A percentile compares a stretch with the other conserved stretches of the same genome.
Evolutionary conservation across 2,888 invertebrate genomes (phyloP).

Genomic region (Lypha dubia): DNA sequence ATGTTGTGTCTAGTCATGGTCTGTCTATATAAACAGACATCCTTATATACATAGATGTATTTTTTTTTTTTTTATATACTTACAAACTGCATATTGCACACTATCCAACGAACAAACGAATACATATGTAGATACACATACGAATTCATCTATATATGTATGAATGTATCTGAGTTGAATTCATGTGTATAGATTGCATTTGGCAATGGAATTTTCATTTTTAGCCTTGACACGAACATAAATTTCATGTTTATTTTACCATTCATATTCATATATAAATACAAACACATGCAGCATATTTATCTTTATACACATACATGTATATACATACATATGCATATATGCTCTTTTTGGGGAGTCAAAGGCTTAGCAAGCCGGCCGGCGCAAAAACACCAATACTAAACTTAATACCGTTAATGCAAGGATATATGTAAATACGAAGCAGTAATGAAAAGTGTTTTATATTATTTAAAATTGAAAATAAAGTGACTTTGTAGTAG

Average conservation of each 20-base stretch:
- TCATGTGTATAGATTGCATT: conserved; percentile 66
- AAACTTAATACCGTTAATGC: background rate
- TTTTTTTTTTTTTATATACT: no score
- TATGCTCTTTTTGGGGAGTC: conserved; percentile 14
- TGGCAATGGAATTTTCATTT: conserved; percentile 70
- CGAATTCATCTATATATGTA: no score
- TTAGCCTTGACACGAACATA: conserved; percentile 71
- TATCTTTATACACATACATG: background rate
- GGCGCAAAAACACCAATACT: conserved; percentile 32
- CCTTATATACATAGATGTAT: background rate
- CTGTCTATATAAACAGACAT: conserved; percentile 9
- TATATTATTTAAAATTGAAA: background rate
- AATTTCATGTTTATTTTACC: no score
- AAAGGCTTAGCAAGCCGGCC: conserved; percentile 43
- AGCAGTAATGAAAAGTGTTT: background rate
- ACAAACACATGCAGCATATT: background rate
- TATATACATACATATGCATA: conserved; percentile 7
- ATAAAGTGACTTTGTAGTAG: no score
- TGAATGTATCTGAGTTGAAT: conserved; percentile 56
- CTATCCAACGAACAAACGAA: conserved; percentile 8
- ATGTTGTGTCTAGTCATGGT: conserved; percentile 58
- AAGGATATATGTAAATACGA: background rate
- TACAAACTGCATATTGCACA: no score
- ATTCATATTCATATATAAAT: conserved; percentile 13
- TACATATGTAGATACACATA: conserved; percentile 7